Percentiles rank a stretch among this genome's conserved stretches.
These are phyloP conservation scores for Pogoniulus pusillus DNA, from an alignment of 2,797 vertebrate genomes.

Conservation along the genomic window DNA sequence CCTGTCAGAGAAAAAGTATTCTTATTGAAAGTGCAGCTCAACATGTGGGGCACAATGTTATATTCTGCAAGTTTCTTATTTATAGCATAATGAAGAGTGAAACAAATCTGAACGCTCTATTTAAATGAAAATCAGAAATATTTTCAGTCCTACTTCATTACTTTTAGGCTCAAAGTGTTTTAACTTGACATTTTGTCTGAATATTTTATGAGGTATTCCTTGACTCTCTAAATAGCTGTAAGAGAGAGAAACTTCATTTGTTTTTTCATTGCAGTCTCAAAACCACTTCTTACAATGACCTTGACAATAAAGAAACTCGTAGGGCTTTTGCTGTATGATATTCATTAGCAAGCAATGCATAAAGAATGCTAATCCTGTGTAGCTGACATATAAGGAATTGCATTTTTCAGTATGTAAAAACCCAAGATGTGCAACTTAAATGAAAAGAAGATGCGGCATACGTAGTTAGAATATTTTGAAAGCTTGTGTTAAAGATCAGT, in stretches of 20 bases:
- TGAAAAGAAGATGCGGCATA: neutral
- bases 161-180: slow-evolving; percentile 17
- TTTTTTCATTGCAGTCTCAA: slow-evolving; percentile 34
- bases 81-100: neutral
- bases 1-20: neutral
- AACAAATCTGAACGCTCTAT: neutral
- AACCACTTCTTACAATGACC: slow-evolving; percentile 48
- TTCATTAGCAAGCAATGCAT: slow-evolving; percentile 54
- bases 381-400: slow-evolving; percentile 3
- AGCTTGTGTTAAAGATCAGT: slow-evolving; percentile 1
- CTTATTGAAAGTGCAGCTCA: neutral
- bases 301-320: slow-evolving; percentile 59
- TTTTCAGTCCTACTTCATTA: neutral
- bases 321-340: slow-evolving; percentile 35
- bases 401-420: slow-evolving; percentile 34
- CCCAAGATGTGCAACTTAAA: slow-evolving; percentile 13
- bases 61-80: neutral
- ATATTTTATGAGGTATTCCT: slow-evolving; percentile 16
- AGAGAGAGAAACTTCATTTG: slow-evolving; percentile 15
- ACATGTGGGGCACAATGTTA: neutral
- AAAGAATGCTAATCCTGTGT: slow-evolving; percentile 49
- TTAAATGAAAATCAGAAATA: neutral
- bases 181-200: slow-evolving; percentile 45
- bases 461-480: neutral
- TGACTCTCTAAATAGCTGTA: slow-evolving; percentile 33